Base-by-base conservation (phyloP, 1,140 invertebrate genomes). In the Scylla paramamosain region DNA sequence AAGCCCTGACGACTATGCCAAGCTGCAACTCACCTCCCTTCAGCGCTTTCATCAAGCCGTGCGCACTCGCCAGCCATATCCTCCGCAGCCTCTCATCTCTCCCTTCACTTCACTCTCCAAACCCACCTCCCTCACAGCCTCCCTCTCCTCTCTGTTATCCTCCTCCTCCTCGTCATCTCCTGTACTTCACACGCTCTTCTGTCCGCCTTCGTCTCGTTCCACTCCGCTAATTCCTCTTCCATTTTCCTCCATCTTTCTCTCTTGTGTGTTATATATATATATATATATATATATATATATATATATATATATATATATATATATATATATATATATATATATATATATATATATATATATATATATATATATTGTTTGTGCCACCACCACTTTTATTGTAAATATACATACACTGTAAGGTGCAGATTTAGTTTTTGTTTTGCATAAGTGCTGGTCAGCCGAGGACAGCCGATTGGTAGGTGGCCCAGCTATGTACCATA, bases 241-340 rank as follows among this genome's bases (percentile, higher is more conserved):
- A n/a, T n/a, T n/a, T n/a, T n/a, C n/a, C n/a, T 20, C 29, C 20
- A 20, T 88, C 7, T 6, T 28, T 31, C 20, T 31, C 0, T 32
- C 28, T 6, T 31, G 20, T 20, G 20, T 88, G 28, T 28, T n/a
- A n/a, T n/a, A n/a, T n/a, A n/a, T 88, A 88, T 28, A 0, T 32
- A 1, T 87, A 3, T n/a, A 10, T n/a, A 31, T 87, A 10, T 32
- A 3, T 87, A 31, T n/a, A 10, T 29, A 31, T 20, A 31, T 29
- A 16, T n/a, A 90, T 90, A 90, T 90, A 90, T 90, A 90, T 90
- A 90, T 90, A 90, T 90, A 90, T 90, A 90, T 90, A 90, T 90
- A 88, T 90, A 90, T 90, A 90, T 90, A 90, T 90, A 90, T 90
- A 90, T 90, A 90, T 45, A 45, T 90, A 90, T 90, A 90, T 90